Base-by-base conservation (phyloP, 2,888 invertebrate genomes). In the Tachina fera region DNA sequence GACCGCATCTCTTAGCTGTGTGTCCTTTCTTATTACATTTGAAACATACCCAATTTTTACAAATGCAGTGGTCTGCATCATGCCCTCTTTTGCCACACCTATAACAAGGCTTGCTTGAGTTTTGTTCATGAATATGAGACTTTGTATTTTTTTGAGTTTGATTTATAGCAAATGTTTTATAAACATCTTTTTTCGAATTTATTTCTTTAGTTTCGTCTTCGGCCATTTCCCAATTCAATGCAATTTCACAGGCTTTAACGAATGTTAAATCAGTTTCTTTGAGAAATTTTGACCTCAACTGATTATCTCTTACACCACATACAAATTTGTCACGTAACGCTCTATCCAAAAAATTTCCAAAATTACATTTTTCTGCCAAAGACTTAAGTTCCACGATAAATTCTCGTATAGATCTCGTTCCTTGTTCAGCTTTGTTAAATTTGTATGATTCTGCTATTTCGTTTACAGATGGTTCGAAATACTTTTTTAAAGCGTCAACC, bases 371-470 rank as follows among this genome's bases (percentile, higher is more conserved):
- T 47, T 82, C 43, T 5, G 82, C 85, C 31, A 70, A 49, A 11
- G 67, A 68, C 19, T 84, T 81, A 4, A 81, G 47, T 72, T 84
- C 81, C 0, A 83, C 72, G 14, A 61, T 84, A 53, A 63, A 84
- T 47, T 84, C 75, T 63, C 63, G 13, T 39, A 76, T 47, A 10
- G 76, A 65, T 65, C 67, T 80, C 56, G 74, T 45, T 16, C 65
- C 78, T 70, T 86, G 74, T 47, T 77, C 81, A 3, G 78, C 70
- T 13, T 82, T 78, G 51, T 61, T 68, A 45, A 81, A 87, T 71
- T 84, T 86, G 22, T 83, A 80, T 10, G 68, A 77, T n/a, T 68
- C 68, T 4, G 68, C 68, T 39, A 68, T 70, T 43, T 70, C 70
- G 10, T 70, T 70, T 43, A 74, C 72, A 13, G 61, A 53, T 68